These are phyloP conservation scores for Trochalopteron elliotii DNA, from an alignment of 2,113 vertebrate genomes.

Conservation along the genomic window DNA sequence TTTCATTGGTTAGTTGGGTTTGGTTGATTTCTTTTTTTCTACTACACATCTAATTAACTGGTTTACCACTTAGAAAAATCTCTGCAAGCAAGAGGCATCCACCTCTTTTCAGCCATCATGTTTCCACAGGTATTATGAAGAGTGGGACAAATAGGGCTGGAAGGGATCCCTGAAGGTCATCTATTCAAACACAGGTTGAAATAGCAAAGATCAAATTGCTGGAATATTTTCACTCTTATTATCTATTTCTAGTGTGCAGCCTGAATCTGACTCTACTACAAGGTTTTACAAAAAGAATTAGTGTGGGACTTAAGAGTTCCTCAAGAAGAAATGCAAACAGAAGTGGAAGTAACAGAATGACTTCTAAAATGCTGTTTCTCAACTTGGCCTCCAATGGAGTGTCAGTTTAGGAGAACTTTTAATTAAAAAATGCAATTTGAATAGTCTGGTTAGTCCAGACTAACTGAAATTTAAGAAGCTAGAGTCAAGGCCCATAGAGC, in stretches of 20 bases:
- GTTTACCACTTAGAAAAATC: neutral
- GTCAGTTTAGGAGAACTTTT: neutral
- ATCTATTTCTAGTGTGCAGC: neutral
- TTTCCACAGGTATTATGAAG: neutral
- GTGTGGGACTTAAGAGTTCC: neutral
- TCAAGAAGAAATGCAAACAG: neutral
- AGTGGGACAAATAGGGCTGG: neutral
- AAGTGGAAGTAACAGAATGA: neutral
- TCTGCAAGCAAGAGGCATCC: neutral
- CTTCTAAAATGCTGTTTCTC: neutral
- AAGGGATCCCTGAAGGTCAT: neutral
- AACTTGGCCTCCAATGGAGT: neutral
- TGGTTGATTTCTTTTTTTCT: neutral
- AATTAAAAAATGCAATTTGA: slow-evolving; percentile 26
- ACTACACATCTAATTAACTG: neutral
- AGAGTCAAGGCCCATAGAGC: neutral
- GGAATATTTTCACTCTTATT: neutral
- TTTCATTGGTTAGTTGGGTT: neutral
- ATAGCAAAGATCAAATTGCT: neutral
- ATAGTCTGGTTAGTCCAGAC: neutral
- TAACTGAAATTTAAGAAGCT: slow-evolving; percentile 18
- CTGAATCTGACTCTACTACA: neutral
- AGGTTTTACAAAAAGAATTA: neutral
- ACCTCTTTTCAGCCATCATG: neutral
- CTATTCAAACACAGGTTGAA: neutral